A percentile compares a stretch with the other conserved stretches of the same genome.
phyloP scores from a whole-genome alignment of 2,797 vertebrate species.

The Silurus lanzhouensis region DNA sequence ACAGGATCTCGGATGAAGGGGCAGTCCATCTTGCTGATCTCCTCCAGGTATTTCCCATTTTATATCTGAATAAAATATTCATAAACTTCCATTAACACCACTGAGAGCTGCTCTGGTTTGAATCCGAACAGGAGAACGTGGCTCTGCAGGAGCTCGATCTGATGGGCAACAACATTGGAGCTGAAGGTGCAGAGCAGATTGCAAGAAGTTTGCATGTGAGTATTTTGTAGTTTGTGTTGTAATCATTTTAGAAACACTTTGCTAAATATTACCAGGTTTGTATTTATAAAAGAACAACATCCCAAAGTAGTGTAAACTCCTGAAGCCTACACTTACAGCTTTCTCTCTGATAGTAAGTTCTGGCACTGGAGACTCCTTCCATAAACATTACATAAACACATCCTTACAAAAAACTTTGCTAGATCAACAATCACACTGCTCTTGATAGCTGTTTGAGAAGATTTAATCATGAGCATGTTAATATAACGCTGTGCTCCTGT shows the following conservation, averaged over 20 bases:
- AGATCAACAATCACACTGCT: not conserved
- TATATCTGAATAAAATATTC: not conserved
- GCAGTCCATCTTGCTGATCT: constrained; percentile 71
- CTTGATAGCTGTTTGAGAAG: too few species aligned
- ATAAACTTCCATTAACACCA: not conserved
- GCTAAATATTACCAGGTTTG: not conserved
- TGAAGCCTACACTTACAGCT: not conserved
- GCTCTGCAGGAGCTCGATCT: constrained; percentile 79
- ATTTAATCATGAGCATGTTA: too few species aligned
- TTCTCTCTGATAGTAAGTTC: not conserved
- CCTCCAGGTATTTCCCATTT: constrained; percentile 75
- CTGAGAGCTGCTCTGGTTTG: not conserved
- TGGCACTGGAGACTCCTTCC: not conserved
- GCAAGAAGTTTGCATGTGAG: constrained; percentile 81
- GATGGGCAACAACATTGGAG: constrained; percentile 84
- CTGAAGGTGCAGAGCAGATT: constrained; percentile 78
- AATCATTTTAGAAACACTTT: not conserved
- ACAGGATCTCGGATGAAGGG: constrained; percentile 77
- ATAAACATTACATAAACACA: not conserved
- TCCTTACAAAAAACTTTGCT: not conserved
- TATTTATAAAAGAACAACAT: not conserved
- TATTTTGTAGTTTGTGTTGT: constrained; percentile 9
- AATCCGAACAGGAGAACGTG: constrained; percentile 62
- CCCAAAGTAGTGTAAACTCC: not conserved
- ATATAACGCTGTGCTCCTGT: too few species aligned